These are phyloP conservation scores for Indri indri DNA, from an alignment of 2,113 vertebrate species.

Conservation along the genomic window DNA sequence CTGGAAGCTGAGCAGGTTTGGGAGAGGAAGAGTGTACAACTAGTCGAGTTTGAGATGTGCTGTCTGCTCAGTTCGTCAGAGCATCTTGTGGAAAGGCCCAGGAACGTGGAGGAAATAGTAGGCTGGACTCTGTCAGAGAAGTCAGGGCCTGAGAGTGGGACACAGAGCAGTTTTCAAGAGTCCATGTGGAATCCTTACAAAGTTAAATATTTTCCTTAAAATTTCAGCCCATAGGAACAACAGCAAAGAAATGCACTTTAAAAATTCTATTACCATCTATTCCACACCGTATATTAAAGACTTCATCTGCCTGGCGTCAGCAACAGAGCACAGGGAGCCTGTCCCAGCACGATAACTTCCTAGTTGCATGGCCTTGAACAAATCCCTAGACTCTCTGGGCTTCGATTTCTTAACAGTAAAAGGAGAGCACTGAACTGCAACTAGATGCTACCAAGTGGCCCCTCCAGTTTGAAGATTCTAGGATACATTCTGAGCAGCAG, in stretches of 20 bases:
- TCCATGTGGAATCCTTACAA: not conserved
- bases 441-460: not conserved
- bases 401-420: not conserved
- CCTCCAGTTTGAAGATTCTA: not conserved
- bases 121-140: not conserved
- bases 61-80: not conserved
- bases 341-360: not conserved
- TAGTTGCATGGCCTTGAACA: not conserved
- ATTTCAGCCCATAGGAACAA: constrained; percentile 72
- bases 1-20: not conserved
- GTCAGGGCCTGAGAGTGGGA: not conserved
- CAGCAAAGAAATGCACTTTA: constrained; percentile 70
- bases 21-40: not conserved
- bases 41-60: not conserved
- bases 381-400: not conserved
- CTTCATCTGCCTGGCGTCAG: not conserved
- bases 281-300: not conserved
- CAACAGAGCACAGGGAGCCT: not conserved
- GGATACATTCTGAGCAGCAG: not conserved
- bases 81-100: not conserved
- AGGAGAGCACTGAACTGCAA: not conserved
- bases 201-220: constrained; percentile 76
- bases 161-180: not conserved
- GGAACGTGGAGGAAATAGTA: not conserved
- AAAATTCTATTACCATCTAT: constrained; percentile 68